Conservation (phyloP, 2,797 vertebrate genomes). For the Coendou prehensilis region DNA sequence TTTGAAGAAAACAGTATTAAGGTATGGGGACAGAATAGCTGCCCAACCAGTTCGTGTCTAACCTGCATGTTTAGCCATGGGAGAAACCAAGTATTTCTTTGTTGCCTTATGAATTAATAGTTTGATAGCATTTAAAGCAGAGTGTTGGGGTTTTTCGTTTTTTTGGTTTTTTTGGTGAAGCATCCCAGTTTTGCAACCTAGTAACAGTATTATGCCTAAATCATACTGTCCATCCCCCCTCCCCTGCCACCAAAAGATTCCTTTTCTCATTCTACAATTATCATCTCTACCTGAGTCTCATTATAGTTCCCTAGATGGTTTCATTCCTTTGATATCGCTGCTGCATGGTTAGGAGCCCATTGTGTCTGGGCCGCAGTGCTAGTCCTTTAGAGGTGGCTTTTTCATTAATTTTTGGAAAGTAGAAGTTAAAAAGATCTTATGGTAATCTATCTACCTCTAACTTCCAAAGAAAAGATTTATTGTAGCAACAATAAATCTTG, state of each 20-base stretch:
- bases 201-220: not conserved
- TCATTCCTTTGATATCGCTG: not conserved
- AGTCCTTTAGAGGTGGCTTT: not conserved
- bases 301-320: not conserved
- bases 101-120: not conserved
- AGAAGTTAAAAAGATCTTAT: slow-evolving; percentile 27
- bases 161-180: slow-evolving; percentile 8
- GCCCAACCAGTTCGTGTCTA: not conserved
- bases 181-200: not conserved
- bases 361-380: not conserved
- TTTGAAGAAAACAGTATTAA: not conserved
- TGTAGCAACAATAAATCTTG: not conserved
- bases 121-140: not conserved
- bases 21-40: not conserved
- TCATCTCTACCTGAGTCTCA: not conserved
- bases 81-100: not conserved
- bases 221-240: not conserved
- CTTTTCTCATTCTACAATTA: not conserved
- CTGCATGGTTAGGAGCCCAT: not conserved
- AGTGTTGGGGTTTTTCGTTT: not conserved
- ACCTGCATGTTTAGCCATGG: not conserved
- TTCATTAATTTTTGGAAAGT: not conserved
- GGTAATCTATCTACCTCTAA: not conserved
- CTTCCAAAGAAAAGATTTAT: not conserved
- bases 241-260: not conserved